Base-by-base conservation (phyloP, 2,888 invertebrate species). In the Napeogenes sylphis region DNA sequence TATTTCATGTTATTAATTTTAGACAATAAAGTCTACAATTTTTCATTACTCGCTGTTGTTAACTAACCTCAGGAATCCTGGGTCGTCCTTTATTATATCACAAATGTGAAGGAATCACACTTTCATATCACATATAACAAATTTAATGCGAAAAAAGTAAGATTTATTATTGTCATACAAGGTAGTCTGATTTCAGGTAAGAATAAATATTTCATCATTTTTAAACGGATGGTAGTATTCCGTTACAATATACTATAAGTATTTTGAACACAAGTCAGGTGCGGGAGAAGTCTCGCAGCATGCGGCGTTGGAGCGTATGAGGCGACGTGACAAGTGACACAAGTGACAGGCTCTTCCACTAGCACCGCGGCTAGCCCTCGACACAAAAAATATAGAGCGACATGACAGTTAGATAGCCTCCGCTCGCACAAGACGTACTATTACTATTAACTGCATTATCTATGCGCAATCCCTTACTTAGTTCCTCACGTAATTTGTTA, bases 321-420 rank as follows among this genome's bases (percentile, higher is more conserved):
- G 35, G 51, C 53, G 56, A 13, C 13, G 55, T 55, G 62, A 62
- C 62, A 58, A 30, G 30, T 51, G 51, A 51, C 51, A 51, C 30
- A 30, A 21, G 30, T 51, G 51, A 51, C 51, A 8, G 10, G 51
- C 32, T n/a, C 53, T 42, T 21, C 42, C 58, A 21, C 32, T 12
- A 35, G 13, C 21, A 21, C n/a, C 47, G 54, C 32, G 51, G 45
- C 58, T 47, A 59, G 56, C 57, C 14, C 32, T 14, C 32, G 46
- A 6, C 45, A 45, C 59, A 62, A 62, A 62, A 62, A 62, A 62
- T 62, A 55, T 62, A 62, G 63, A 56, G 56, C 62, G 58, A 33
- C 46, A 55, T 45, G 56, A 63, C 63, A 63, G 63, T 59, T 63
- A 63, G 45, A 35, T 47, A n/a, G 21, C 35, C 14, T 47, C 12